Evolutionary conservation across 1,140 invertebrate genomes (phyloP).

Genomic region (Probaryconus sp.): DNA sequence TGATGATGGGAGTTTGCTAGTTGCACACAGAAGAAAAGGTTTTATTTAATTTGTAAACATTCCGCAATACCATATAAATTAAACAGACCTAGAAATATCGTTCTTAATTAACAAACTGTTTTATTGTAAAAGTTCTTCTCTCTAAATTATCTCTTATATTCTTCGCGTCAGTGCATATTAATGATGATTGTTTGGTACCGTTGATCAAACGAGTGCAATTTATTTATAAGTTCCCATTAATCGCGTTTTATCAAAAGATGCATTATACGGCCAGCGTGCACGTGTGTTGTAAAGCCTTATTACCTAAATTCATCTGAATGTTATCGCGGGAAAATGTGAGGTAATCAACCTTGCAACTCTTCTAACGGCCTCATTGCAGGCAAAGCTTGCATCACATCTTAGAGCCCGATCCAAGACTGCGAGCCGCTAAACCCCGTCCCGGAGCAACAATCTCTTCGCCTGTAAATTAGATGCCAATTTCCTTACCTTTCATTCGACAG

Average conservation of each 20-base stretch:
- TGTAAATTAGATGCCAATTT: constrained; percentile 26
- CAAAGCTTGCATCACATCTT: constrained; percentile 47
- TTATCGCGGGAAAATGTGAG: constrained; percentile 64
- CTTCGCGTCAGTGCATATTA: too few species aligned
- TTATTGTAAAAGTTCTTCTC: too few species aligned
- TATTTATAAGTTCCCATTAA: constrained; percentile 14
- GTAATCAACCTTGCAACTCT: constrained; percentile 66
- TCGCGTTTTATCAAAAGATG: constrained; percentile 40
- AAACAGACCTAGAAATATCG: too few species aligned
- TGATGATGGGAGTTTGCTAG: too few species aligned
- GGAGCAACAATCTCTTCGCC: constrained; percentile 38
- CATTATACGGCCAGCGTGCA: constrained; percentile 34
- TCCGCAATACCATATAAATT: too few species aligned
- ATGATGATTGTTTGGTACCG: too few species aligned
- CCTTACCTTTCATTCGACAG: constrained; percentile 23
- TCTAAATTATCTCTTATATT: too few species aligned
- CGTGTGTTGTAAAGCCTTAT: constrained; percentile 48
- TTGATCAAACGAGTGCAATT: too few species aligned
- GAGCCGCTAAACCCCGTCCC: background rate
- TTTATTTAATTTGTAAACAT: too few species aligned
- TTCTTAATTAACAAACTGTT: too few species aligned
- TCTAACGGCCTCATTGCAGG: constrained; percentile 61
- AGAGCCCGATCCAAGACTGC: constrained; percentile 17
- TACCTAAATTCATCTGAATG: constrained; percentile 63
- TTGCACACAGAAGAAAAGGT: too few species aligned